Evolutionary conservation across 2,797 vertebrate genomes (phyloP).

Genomic region (Aythya fuligula): DNA sequence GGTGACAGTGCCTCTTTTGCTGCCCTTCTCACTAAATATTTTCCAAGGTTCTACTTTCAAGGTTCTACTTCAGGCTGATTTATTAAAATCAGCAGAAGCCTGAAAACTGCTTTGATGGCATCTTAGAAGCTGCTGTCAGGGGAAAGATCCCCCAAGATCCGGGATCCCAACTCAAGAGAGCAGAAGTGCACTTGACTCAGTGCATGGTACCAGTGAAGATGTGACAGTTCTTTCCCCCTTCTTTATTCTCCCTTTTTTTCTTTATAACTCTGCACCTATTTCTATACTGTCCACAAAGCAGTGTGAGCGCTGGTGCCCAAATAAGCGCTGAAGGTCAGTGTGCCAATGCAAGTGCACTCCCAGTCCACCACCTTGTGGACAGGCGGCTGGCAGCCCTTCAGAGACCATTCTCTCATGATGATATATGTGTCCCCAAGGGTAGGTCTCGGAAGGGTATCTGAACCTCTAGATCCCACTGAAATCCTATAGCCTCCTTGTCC

Average conservation of each 20-base stretch:
- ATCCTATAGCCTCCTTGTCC: conserved; percentile 55
- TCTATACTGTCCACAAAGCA: neutral
- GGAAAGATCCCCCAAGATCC: accelerated
- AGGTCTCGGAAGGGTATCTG: conserved; percentile 26
- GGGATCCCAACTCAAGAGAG: neutral
- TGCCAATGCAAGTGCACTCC: accelerated
- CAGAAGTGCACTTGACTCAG: neutral
- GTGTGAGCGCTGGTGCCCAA: neutral
- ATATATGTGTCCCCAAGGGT: neutral
- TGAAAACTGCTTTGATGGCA: neutral
- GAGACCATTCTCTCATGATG: conserved; percentile 55
- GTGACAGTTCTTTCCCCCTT: neutral
- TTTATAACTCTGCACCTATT: neutral
- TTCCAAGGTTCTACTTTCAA: neutral
- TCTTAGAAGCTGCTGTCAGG: neutral
- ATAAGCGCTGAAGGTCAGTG: accelerated
- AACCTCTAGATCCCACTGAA: conserved; percentile 49
- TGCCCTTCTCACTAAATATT: neutral
- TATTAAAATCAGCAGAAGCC: neutral
- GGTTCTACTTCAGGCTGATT: neutral
- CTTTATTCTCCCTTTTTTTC: neutral
- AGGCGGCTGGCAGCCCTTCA: conserved; percentile 56
- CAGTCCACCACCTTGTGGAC: neutral
- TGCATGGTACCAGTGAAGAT: neutral
- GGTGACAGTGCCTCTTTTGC: neutral